A percentile compares a stretch with the other conserved stretches of the same genome.
These are phyloP conservation scores for Panthera uncia DNA, from an alignment of 2,113 vertebrate genomes.

Conservation along the genomic window DNA sequence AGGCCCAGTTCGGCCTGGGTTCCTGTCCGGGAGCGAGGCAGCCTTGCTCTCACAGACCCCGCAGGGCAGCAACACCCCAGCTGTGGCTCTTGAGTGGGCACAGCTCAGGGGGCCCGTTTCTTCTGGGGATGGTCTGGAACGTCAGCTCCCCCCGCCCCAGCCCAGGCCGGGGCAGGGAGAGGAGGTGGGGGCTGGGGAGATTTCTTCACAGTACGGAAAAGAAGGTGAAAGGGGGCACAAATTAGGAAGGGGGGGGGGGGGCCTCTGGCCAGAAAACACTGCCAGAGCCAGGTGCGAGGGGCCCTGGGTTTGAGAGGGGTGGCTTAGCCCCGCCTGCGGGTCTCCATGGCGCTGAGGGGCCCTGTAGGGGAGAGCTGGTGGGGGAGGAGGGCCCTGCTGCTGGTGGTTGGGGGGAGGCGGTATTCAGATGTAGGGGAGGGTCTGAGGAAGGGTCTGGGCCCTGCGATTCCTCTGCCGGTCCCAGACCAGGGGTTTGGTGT, in stretches of 20 bases:
- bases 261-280: slow-evolving; percentile 30
- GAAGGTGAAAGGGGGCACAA: not conserved
- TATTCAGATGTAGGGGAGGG: slow-evolving; percentile 41
- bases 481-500: slow-evolving; percentile 53
- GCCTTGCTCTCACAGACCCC: not conserved
- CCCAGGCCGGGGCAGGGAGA: not conserved
- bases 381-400: slow-evolving; percentile 62
- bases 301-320: slow-evolving; percentile 44
- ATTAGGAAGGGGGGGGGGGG: not conserved
- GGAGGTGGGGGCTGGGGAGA: not conserved
- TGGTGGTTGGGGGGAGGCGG: slow-evolving; percentile 58
- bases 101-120: not conserved
- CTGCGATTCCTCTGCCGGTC: slow-evolving; percentile 61
- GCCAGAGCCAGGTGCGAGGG: slow-evolving; percentile 12
- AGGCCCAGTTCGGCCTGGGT: not conserved
- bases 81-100: not conserved
- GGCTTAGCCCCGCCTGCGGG: slow-evolving; percentile 69
- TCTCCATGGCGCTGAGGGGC: slow-evolving; percentile 59
- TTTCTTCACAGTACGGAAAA: slow-evolving; percentile 75
- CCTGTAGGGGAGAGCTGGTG: slow-evolving; percentile 34
- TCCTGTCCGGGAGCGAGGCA: not conserved
- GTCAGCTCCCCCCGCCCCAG: not conserved
- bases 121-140: not conserved
- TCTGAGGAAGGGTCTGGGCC: slow-evolving; percentile 65
- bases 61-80: not conserved